Base-by-base conservation (phyloP, 2,797 vertebrate species). In the Alcedo quadribrachys region DNA sequence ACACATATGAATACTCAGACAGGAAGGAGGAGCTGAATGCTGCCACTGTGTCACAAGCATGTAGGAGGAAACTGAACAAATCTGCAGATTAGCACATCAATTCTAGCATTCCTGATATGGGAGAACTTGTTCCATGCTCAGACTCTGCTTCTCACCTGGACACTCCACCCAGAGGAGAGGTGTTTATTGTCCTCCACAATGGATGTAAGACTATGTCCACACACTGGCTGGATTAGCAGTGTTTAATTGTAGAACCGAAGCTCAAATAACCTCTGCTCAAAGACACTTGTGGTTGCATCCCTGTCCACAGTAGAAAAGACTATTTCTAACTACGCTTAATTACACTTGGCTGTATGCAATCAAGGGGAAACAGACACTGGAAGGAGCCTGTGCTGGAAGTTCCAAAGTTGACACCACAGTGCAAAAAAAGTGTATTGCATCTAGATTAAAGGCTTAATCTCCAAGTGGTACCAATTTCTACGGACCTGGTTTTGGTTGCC, bases 111-210 rank as follows among this genome's bases (percentile, higher is more conserved):
- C 32, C 30, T n/a, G 22, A 1, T 2, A 7, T 27, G 15, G 60
- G 17, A 66, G 3, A n/a, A 10, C 22, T 25, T 32, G 45, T 0
- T 43, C 10, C 12, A 5, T 18, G 20, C n/a, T 24, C 62, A 48
- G 15, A 5, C 17, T 40, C 58, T 15, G 8, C 21, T 58, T 11
- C 55, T 78, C 21, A 20, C 40, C 35, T 17, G 48, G 30, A 19
- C 65, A 45, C 33, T 18, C 17, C 19, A 16, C 28, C 30, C 15
- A 14, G 6, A 43, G n/a, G 8, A 55, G 10, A 58, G 7, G 15
- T 15, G 30, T 25, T 61, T 10, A 0, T 0, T 42, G 9, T 7
- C 60, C 87, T 46, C 50, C 0, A 0, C 28, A 35, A 4, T 0
- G 9, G 10, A 17, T 9, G 5, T 30, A 14, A 40, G 65, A 50